Conservation (phyloP, 1,140 invertebrate genomes). For the Bombus sibiricus region DNA sequence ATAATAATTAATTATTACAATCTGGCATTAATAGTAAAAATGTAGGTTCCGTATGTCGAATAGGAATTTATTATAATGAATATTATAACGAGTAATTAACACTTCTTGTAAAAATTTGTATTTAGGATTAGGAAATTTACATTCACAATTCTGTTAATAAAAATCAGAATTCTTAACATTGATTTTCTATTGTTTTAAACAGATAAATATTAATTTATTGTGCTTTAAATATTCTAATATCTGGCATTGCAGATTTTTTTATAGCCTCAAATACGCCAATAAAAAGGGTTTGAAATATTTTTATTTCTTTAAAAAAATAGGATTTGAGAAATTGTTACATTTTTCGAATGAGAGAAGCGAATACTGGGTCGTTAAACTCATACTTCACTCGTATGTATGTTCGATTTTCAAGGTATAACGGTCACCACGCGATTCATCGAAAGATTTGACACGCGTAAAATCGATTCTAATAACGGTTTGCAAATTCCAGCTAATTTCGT, state of each 20-base stretch:
- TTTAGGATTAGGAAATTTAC: background rate
- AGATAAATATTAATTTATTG: background rate
- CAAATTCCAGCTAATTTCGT: background rate
- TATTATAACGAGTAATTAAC: background rate
- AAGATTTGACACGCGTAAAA: background rate
- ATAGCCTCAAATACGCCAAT: background rate
- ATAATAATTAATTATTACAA: no score
- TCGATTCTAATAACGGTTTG: background rate
- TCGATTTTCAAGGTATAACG: background rate
- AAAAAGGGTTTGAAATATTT: background rate
- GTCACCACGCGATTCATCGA: background rate
- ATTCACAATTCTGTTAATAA: background rate
- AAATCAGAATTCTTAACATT: background rate
- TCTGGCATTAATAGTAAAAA: no score
- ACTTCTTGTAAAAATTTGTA: background rate
- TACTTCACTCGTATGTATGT: background rate
- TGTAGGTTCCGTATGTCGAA: background rate
- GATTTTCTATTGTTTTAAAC: background rate
- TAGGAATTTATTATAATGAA: background rate
- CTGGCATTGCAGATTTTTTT: no score
- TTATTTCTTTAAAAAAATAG: background rate
- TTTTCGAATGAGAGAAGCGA: background rate
- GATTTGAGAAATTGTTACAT: background rate
- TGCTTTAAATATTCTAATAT: background rate
- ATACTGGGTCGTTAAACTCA: background rate